phyloP scores from a whole-genome alignment of 2,888 invertebrate species.

The Hirtodrosophila trivittata region DNA sequence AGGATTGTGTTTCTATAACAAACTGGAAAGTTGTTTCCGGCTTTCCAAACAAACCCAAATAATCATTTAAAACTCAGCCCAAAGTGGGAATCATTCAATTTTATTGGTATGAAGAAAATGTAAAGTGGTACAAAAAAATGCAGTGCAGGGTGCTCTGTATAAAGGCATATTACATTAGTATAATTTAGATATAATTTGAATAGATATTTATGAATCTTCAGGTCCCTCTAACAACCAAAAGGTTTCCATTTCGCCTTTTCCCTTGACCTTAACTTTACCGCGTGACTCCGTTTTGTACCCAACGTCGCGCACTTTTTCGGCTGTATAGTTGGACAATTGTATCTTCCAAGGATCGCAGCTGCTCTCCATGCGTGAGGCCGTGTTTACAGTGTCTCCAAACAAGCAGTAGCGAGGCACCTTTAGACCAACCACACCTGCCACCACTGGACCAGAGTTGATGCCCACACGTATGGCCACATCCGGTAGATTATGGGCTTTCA shows the following conservation, averaged over 20 bases:
- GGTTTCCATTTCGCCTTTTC: conserved; percentile 95
- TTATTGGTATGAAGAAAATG: conserved; percentile 32
- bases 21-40: too few species aligned
- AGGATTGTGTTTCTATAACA: too few species aligned
- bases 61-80: too few species aligned
- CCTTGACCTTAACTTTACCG: conserved; percentile 92
- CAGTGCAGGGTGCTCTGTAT: conserved; percentile 34
- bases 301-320: conserved; percentile 87
- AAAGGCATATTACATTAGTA: conserved; percentile 1
- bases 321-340: conserved; percentile 90
- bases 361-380: conserved; percentile 94
- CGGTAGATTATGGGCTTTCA: conserved; percentile 87
- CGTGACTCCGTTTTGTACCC: conserved; percentile 88
- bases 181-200: too few species aligned
- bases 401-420: conserved; percentile 94
- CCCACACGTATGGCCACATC: conserved; percentile 87
- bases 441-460: conserved; percentile 94
- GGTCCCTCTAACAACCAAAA: conserved; percentile 89
- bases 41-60: neutral
- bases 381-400: conserved; percentile 96
- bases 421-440: conserved; percentile 93
- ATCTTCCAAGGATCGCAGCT: conserved; percentile 88
- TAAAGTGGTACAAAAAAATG: conserved; percentile 26
- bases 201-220: conserved; percentile 23
- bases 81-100: conserved; percentile 29